Percentiles rank a stretch among this genome's conserved stretches.
phyloP scores from a whole-genome alignment of 2,888 invertebrate species.

The Labia minor region DNA sequence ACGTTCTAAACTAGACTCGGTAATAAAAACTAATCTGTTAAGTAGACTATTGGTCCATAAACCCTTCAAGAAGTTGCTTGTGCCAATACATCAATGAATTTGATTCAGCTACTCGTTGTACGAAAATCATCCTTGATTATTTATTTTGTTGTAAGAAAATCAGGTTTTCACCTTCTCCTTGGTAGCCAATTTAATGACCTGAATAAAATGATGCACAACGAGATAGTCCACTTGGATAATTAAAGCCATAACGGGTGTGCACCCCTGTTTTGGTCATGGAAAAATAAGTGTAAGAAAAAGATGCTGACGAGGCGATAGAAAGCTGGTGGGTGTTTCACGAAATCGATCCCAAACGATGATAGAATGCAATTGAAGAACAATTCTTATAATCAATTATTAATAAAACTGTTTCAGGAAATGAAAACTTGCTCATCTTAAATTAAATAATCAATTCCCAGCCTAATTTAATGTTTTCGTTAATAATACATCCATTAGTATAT shows the following conservation, averaged over 20 bases:
- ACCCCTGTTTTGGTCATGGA: background rate
- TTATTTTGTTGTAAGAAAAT: no score
- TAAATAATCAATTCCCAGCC: no score
- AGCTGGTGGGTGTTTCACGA: no score
- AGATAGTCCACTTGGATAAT: constrained; percentile 23
- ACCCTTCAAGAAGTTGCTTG: background rate
- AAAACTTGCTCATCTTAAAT: no score
- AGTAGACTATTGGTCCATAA: background rate
- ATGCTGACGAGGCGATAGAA: no score
- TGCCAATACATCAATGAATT: background rate
- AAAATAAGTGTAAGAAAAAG: background rate
- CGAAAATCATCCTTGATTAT: no score
- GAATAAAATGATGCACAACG: constrained; percentile 8
- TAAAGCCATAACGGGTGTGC: constrained; percentile 17
- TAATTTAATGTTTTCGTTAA: no score
- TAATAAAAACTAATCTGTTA: constrained; percentile 13
- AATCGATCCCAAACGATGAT: no score
- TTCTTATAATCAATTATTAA: no score
- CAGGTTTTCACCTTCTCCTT: background rate
- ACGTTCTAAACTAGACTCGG: background rate
- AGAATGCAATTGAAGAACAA: no score
- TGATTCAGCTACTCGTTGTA: background rate
- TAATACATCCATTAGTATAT: no score
- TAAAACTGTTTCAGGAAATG: no score
- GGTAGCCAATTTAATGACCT: background rate